Conservation (phyloP, 2,888 invertebrate species). For the Sabellastarte sp. region DNA sequence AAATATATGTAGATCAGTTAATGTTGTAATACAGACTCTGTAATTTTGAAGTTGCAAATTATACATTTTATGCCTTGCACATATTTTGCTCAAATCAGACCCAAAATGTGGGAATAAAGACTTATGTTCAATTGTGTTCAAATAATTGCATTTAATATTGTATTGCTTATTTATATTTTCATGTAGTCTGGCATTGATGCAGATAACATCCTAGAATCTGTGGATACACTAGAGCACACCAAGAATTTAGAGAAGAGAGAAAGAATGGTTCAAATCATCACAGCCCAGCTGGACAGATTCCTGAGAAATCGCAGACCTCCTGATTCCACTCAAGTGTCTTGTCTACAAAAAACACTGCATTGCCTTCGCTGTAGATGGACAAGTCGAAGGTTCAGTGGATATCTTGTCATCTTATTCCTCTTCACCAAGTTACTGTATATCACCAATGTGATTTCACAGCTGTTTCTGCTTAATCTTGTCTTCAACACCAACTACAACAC, state of each 20-base stretch:
- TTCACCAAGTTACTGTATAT: slow-evolving; percentile 9
- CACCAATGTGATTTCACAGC: slow-evolving; percentile 11
- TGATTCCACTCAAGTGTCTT: not conserved
- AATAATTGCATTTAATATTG: too few relatives aligned
- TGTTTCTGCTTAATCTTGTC: slow-evolving; percentile 10
- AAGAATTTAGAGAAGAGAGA: slow-evolving; percentile 10
- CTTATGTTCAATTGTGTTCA: too few relatives aligned
- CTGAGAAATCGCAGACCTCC: slow-evolving; percentile 4
- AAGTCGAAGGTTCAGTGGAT: slow-evolving; percentile 7
- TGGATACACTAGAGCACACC: slow-evolving; percentile 10
- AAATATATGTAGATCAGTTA: too few relatives aligned
- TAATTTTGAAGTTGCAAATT: too few relatives aligned
- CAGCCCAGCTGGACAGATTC: slow-evolving; percentile 23
- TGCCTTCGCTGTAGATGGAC: not conserved
- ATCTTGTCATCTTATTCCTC: slow-evolving; percentile 9
- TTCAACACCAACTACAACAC: slow-evolving; percentile 6
- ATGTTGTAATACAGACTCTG: too few relatives aligned
- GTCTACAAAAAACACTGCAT: not conserved
- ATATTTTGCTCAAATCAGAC: too few relatives aligned
- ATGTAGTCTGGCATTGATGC: slow-evolving; percentile 22
- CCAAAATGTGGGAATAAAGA: too few relatives aligned
- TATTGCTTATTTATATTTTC: not conserved
- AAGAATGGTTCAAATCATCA: slow-evolving; percentile 11
- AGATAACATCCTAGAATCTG: slow-evolving; percentile 22
- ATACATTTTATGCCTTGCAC: too few relatives aligned